These are phyloP conservation scores for Ennomos quercinarius DNA, from an alignment of 2,888 invertebrate species.

Conservation along the genomic window DNA sequence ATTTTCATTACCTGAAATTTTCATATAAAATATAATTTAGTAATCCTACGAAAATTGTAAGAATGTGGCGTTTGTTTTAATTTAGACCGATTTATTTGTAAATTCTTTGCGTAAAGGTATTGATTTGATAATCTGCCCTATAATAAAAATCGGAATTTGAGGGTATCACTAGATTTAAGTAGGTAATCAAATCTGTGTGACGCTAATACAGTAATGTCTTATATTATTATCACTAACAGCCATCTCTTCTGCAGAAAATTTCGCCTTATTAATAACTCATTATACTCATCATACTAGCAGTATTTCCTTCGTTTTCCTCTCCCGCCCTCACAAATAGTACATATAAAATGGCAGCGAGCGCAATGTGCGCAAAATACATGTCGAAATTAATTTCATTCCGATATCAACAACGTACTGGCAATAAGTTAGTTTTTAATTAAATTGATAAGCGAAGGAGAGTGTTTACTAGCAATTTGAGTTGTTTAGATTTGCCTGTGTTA, in stretches of 20 bases:
- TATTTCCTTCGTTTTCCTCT: neutral
- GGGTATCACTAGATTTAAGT: no score
- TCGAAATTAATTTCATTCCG: slow-evolving; percentile 54
- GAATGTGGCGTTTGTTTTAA: no score
- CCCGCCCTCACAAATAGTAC: slow-evolving; percentile 27
- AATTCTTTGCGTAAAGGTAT: no score
- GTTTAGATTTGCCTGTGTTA: slow-evolving; percentile 18
- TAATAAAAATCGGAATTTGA: no score
- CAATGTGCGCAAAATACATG: slow-evolving; percentile 51
- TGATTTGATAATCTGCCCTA: no score
- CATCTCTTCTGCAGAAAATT: no score
- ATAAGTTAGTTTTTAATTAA: slow-evolving; percentile 52
- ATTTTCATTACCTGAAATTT: slow-evolving; percentile 15
- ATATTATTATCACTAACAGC: no score
- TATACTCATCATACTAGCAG: neutral
- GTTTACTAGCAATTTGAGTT: slow-evolving; percentile 15
- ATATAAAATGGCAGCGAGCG: slow-evolving; percentile 38
- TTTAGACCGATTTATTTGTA: no score
- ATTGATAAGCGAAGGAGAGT: slow-evolving; percentile 46
- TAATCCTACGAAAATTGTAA: no score
- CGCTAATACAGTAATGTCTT: no score
- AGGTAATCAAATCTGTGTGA: no score
- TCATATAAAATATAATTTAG: neutral
- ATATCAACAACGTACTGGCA: slow-evolving; percentile 35
- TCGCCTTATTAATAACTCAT: no score